A percentile compares a stretch with the other conserved stretches of the same genome.
phyloP scores from a whole-genome alignment of 2,113 vertebrate species.

The Sclerurus mexicanus region DNA sequence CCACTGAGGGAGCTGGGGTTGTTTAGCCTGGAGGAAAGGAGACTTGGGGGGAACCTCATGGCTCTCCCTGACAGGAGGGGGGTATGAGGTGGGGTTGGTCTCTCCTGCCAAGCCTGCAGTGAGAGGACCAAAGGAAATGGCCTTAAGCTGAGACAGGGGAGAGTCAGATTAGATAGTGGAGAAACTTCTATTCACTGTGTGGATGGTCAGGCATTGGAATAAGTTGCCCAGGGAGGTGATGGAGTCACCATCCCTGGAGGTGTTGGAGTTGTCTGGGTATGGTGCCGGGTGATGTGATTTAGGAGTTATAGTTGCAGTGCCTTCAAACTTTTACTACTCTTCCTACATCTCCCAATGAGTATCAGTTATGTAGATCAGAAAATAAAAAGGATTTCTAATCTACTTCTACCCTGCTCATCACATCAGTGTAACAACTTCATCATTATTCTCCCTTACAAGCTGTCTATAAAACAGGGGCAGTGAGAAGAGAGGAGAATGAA shows the following conservation, averaged over 20 bases:
- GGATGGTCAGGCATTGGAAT: too few relatives aligned
- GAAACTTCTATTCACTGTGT: too few relatives aligned
- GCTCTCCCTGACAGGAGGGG: neutral
- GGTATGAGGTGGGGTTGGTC: neutral
- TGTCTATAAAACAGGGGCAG: neutral
- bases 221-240: neutral
- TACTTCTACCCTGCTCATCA: neutral
- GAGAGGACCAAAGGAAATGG: neutral
- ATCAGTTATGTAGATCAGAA: neutral
- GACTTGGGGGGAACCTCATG: neutral
- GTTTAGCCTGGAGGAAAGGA: neutral
- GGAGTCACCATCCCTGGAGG: neutral
- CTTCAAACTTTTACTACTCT: neutral
- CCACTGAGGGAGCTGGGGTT: too few relatives aligned
- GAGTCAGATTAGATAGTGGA: neutral
- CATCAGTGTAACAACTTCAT: neutral
- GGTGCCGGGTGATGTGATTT: neutral
- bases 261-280: neutral
- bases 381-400: neutral
- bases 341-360: neutral
- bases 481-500: neutral
- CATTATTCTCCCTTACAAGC: neutral
- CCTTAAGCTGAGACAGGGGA: neutral
- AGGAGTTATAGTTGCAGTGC: neutral
- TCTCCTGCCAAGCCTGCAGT: too few relatives aligned